These are phyloP conservation scores for Halcyon smyrnensis DNA, from an alignment of 2,797 vertebrate genomes.

Conservation along the genomic window DNA sequence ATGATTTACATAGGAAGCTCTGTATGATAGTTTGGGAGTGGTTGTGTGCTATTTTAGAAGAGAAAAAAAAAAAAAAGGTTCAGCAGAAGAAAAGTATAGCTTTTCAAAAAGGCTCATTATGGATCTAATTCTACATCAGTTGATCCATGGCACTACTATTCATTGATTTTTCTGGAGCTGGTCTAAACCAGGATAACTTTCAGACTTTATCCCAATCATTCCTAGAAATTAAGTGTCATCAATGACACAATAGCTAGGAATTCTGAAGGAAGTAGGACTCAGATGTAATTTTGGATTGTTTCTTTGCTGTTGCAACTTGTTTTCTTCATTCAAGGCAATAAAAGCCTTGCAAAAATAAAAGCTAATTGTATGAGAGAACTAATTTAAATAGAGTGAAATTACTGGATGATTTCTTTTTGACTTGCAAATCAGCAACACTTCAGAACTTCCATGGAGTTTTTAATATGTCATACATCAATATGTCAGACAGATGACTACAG, in stretches of 20 bases:
- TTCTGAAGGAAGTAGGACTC: neutral
- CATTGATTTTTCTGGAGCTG: neutral
- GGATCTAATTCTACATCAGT: neutral
- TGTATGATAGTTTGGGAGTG: neutral
- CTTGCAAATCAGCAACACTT: neutral
- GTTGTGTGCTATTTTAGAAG: neutral
- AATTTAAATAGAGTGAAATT: neutral
- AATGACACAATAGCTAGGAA: neutral
- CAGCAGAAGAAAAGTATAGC: neutral
- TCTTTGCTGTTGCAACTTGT: neutral
- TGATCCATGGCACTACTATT: neutral
- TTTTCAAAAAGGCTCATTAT: neutral
- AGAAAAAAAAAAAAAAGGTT: neutral
- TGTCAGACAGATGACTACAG: neutral
- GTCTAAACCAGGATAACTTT: neutral
- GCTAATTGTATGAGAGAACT: neutral
- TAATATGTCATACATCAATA: neutral
- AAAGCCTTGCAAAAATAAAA: neutral
- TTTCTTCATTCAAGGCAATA: neutral
- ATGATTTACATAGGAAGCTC: neutral
- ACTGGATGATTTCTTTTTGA: fast-evolving
- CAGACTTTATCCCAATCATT: neutral
- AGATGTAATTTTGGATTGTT: neutral
- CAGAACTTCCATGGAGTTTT: neutral
- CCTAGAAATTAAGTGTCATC: neutral